Base-by-base conservation (phyloP, 1,140 invertebrate genomes). In the Drosophila tropicalis region DNA sequence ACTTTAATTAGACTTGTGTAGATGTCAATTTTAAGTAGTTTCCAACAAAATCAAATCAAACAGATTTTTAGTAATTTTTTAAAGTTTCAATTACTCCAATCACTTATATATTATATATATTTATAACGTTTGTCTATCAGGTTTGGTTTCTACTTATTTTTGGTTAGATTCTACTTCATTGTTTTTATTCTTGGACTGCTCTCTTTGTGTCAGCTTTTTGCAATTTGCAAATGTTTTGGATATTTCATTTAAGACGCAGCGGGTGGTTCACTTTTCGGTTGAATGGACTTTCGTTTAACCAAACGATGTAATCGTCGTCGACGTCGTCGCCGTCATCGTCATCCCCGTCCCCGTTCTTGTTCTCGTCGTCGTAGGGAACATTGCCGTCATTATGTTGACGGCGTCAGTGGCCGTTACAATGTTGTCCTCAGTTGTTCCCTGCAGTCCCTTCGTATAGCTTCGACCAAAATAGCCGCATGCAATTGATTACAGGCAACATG, bases 401-500 rank as follows among this genome's bases (percentile, higher is more conserved):
- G 44, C 44, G 44, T 51, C 44, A 51, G 7, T 51, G 44, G 17
- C 44, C 19, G 44, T n/a, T 22, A 51, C 44, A 51, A 51, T 51
- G 44, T 51, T 22, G 44, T 51, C 44, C 44, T 12, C 17, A 51
- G 44, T 51, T 22, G 17, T 0, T 51, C 17, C 9, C 44, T 22
- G 19, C n/a, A 19, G 19, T 22, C 9, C 17, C 44, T 19, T 19
- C 17, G 7, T 51, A 19, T 47, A 17, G 44, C 19, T 22, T 22
- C 44, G 44, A 51, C 44, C 44, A 51, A 51, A 51, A 51, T 51
- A 51, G 44, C 44, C 44, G 44, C 44, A 51, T 51, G 44, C 44
- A 51, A 51, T 51, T 51, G 44, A 51, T 51, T 51, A 51, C 44
- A 51, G 44, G 44, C 44, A 51, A 22, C 9, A 19, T 22, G 44